phyloP scores from a whole-genome alignment of 2,888 invertebrate species.

The Gastrophysa polygoni region DNA sequence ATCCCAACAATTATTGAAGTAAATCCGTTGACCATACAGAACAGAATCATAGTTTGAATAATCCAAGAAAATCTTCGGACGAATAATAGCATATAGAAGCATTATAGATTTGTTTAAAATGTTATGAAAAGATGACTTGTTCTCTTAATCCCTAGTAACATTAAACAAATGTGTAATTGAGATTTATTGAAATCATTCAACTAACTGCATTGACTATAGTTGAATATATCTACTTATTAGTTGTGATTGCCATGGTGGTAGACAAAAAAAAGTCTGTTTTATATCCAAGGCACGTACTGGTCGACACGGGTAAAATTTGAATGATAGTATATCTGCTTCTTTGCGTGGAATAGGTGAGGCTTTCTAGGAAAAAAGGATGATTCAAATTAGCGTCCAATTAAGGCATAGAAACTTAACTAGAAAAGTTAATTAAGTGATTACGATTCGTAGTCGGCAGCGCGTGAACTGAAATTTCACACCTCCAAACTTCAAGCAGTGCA shows the following conservation, averaged over 20 bases:
- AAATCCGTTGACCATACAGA: no score
- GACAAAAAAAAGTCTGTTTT: not conserved
- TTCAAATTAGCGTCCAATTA: slow-evolving; percentile 31
- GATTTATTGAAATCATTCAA: no score
- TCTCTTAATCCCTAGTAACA: no score
- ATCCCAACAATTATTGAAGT: no score
- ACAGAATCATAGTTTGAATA: no score
- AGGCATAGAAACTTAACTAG: slow-evolving; percentile 33
- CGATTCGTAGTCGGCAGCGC: slow-evolving; percentile 41
- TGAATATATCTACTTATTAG: no score
- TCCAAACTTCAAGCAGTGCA: slow-evolving; percentile 35
- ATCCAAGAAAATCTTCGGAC: no score
- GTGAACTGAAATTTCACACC: slow-evolving; percentile 41
- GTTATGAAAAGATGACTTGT: no score
- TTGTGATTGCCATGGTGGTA: not conserved
- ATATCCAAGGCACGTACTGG: not conserved
- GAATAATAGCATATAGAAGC: no score
- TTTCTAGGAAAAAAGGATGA: slow-evolving; percentile 4
- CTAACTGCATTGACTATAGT: no score
- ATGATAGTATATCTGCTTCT: not conserved
- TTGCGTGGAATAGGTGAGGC: not conserved
- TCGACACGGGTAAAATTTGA: not conserved
- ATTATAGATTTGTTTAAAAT: no score
- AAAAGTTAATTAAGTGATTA: slow-evolving; percentile 42
- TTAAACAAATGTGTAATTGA: no score